A percentile compares a stretch with the other conserved stretches of the same genome.
These are phyloP conservation scores for Passer domesticus DNA, from an alignment of 2,113 vertebrate genomes.

Conservation along the genomic window DNA sequence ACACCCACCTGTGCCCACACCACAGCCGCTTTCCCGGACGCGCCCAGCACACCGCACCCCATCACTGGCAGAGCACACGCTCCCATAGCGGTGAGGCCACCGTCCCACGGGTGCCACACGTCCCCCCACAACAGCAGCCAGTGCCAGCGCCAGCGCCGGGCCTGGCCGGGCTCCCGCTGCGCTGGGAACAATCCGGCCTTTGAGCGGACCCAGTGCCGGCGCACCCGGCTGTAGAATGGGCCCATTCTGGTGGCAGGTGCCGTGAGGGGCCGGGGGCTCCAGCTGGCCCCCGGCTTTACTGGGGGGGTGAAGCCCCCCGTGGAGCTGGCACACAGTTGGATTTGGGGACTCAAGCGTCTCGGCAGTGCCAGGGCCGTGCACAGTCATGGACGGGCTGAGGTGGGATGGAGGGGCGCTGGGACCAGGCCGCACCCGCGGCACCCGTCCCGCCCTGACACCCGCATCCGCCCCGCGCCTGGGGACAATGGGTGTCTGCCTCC, in stretches of 20 bases:
- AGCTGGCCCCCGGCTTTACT: background rate
- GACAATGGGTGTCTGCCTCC: background rate
- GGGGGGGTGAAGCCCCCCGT: background rate
- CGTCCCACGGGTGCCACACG: fast-evolving
- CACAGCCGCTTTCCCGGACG: fast-evolving
- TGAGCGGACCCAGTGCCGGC: background rate
- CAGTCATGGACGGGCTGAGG: background rate
- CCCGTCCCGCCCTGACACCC: too few species aligned
- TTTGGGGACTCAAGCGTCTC: fast-evolving
- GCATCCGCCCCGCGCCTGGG: too few species aligned
- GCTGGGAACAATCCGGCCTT: background rate
- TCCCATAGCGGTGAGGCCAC: background rate
- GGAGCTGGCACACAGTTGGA: background rate
- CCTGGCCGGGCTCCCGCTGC: background rate
- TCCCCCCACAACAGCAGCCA: background rate
- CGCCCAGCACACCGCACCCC: fast-evolving
- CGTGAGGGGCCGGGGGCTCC: fast-evolving
- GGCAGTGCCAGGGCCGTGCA: fast-evolving
- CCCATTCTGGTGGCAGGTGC: constrained; percentile 21
- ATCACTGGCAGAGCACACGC: background rate
- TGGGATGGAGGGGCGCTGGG: background rate
- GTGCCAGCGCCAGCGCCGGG: background rate
- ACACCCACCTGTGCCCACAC: too few species aligned
- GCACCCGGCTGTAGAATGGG: background rate
- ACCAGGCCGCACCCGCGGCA: fast-evolving